Evolutionary conservation across 2,888 invertebrate species (phyloP).

Genomic region (Chaitophorus viminalis): DNA sequence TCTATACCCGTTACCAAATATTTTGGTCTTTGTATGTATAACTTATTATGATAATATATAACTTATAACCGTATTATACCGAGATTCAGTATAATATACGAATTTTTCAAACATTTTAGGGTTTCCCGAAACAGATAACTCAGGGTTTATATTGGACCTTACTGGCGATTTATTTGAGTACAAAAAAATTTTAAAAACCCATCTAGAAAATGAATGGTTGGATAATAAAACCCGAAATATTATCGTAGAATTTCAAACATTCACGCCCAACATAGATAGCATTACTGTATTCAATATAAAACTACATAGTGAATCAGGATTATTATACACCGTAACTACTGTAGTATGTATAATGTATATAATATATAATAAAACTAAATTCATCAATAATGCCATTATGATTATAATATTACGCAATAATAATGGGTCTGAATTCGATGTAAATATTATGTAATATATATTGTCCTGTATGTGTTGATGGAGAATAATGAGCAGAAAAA

Average conservation of each 20-base stretch:
- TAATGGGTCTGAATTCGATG: neutral
- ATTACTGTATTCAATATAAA: slow-evolving; percentile 33
- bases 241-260: slow-evolving; percentile 27
- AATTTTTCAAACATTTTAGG: slow-evolving; percentile 12
- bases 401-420: neutral
- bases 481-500: neutral
- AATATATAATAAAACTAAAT: neutral
- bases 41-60: neutral
- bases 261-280: slow-evolving; percentile 27
- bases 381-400: too few relatives aligned
- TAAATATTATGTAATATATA: too few relatives aligned
- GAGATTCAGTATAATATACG: neutral
- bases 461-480: too few relatives aligned
- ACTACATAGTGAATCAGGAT: slow-evolving; percentile 4
- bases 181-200: neutral
- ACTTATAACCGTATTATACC: neutral
- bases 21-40: slow-evolving; percentile 21
- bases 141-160: slow-evolving; percentile 36
- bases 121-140: neutral
- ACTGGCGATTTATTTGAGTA: slow-evolving; percentile 3
- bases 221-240: slow-evolving; percentile 19
- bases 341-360: too few relatives aligned
- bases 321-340: slow-evolving; percentile 1
- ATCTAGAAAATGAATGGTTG: slow-evolving; percentile 32
- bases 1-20: slow-evolving; percentile 19